Evolutionary conservation across 2,113 vertebrate species (phyloP).

Genomic region (Hipposideros armiger): DNA sequence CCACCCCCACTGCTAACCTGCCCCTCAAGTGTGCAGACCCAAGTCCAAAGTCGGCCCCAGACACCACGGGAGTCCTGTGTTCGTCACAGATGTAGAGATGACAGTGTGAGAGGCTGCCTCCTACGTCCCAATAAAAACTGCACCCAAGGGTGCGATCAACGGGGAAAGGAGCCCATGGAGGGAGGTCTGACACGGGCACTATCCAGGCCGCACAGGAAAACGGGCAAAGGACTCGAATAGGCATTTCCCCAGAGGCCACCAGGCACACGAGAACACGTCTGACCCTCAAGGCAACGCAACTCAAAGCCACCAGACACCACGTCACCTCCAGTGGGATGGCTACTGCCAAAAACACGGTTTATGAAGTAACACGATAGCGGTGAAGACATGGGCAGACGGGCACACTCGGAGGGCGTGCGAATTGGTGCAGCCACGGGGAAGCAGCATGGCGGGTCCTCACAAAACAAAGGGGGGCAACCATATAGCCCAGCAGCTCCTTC

Average conservation of each 20-base stretch:
- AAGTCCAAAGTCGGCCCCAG: neutral
- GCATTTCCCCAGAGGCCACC: neutral
- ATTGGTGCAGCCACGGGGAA: too few relatives aligned
- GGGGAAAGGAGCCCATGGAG: neutral
- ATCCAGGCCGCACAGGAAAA: too few relatives aligned
- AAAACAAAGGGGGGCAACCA: too few relatives aligned
- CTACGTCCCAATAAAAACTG: neutral
- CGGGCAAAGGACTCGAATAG: neutral
- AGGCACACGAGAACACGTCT: too few relatives aligned
- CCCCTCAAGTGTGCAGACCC: neutral
- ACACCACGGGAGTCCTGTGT: neutral
- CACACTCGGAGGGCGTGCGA: too few relatives aligned
- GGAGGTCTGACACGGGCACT: too few relatives aligned
- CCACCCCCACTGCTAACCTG: neutral
- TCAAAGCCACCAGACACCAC: neutral
- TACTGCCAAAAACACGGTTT: fast-evolving
- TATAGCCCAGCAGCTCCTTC: neutral
- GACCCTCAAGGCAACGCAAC: neutral
- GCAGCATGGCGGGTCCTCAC: too few relatives aligned
- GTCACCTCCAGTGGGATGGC: neutral
- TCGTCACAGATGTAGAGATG: too few relatives aligned
- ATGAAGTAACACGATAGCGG: too few relatives aligned
- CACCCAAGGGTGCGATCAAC: neutral
- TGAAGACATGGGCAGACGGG: too few relatives aligned
- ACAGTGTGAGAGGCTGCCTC: neutral